Evolutionary conservation across 2,888 invertebrate species (phyloP), one percentile per base, ranked within the genome.

Genomic region (Dasysyrphus albostriatus): DNA sequence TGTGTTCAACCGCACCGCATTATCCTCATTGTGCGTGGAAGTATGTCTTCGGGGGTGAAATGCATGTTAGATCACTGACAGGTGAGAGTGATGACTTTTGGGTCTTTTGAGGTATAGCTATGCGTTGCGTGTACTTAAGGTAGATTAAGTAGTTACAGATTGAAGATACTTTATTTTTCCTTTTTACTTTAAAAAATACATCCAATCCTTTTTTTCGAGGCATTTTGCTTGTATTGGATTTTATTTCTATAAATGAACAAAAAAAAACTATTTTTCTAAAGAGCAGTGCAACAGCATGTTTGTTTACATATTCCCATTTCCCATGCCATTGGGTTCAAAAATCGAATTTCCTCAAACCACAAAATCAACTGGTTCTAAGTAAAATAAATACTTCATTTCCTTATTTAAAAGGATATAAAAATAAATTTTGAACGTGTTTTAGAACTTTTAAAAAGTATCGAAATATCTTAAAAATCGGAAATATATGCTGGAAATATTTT

Each of bases 1-100:
- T 82, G 77, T 85, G 74, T 85, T 69, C 58, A 77, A 85, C 85
- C 85, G 63, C 85, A 85, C 74, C 61, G 77, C 77, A 69, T 81
- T 81, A 77, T 49, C 58, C 49, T 65, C 19, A 72, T 77, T 82
- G 72, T 81, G 77, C 56, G 85, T 39, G 32, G 54, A 56, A 44
- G 44, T 29, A 24, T 70, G 44, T 69, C 54, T 63, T 69, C 39
- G 47, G 49, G 70, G 82, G 70, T 56, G 75, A 51, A 72, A 34
- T 77, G 65, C 65, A 72, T 49, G 75, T 72, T 69, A 47, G 63
- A 82, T 82, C 47, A 58, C 42, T 82, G 82, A 70, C 77, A 77
- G 65, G 34, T 42, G 75, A 75, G 56, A 75, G 79, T 75, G 79
- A 83, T 83, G 74, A 83, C 83, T 83, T 83, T 83, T 58, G 49